Conservation (phyloP, 2,113 vertebrate species). For the Myiopsitta monachus region DNA sequence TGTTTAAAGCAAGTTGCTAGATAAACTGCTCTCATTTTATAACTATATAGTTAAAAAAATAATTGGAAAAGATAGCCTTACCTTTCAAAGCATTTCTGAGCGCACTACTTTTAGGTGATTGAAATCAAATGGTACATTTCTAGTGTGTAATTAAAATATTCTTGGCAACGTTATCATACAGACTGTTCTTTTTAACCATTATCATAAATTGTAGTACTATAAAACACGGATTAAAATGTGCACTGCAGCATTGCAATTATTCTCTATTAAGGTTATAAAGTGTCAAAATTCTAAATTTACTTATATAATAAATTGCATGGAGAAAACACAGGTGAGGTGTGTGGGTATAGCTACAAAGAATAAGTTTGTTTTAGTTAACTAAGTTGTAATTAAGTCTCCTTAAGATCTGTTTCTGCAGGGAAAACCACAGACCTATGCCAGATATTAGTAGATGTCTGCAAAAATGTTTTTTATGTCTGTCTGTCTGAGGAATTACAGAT, state of each 20-base stretch:
- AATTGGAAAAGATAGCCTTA: neutral
- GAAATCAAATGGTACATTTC: neutral
- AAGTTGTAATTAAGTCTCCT: neutral
- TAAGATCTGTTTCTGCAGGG: neutral
- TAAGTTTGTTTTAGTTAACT: neutral
- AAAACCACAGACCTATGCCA: neutral
- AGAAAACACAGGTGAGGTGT: neutral
- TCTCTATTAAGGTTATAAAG: neutral
- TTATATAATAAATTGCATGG: neutral
- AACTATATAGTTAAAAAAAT: neutral
- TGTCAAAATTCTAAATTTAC: neutral
- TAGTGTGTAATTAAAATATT: constrained; percentile 26
- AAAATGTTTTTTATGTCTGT: neutral
- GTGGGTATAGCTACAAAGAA: neutral
- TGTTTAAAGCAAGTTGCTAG: neutral
- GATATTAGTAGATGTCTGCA: neutral
- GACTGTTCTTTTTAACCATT: neutral
- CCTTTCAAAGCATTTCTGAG: neutral
- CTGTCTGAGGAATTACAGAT: neutral
- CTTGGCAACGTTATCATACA: neutral
- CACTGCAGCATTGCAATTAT: neutral
- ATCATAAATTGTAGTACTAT: neutral
- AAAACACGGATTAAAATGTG: neutral
- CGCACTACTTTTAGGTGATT: neutral
- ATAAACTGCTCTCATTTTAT: neutral